Conservation (phyloP, 2,797 vertebrate species). For the Brotula barbata region DNA sequence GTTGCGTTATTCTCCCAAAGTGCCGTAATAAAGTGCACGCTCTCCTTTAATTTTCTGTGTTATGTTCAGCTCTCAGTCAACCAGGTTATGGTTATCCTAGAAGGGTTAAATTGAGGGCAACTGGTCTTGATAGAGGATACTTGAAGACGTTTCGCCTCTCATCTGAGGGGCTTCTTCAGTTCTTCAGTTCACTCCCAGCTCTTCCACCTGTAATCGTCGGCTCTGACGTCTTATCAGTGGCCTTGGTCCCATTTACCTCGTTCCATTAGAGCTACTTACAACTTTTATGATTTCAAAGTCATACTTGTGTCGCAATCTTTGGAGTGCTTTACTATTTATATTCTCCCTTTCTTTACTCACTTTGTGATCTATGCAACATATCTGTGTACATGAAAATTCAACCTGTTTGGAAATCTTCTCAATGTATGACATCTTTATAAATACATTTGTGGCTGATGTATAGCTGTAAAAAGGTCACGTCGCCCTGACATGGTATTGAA, state of each 20-base stretch:
- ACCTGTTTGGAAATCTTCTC: slow-evolving; percentile 18
- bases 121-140: too few relatives aligned
- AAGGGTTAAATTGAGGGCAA: too few relatives aligned
- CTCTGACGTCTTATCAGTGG: slow-evolving; percentile 16
- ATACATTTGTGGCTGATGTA: slow-evolving; percentile 13
- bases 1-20: background rate
- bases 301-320: slow-evolving; percentile 4
- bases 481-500: slow-evolving; percentile 26
- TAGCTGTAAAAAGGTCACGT: slow-evolving; percentile 42
- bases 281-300: too few relatives aligned
- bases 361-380: slow-evolving; percentile 18
- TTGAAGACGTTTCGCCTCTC: too few relatives aligned
- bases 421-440: slow-evolving; percentile 22
- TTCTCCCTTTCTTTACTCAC: slow-evolving; percentile 13
- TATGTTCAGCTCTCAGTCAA: too few relatives aligned
- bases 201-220: slow-evolving; percentile 13
- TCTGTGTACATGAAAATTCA: slow-evolving; percentile 31
- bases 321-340: background rate
- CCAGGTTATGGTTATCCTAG: too few relatives aligned
- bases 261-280: background rate
- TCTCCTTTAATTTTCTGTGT: too few relatives aligned
- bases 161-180: too few relatives aligned
- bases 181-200: too few relatives aligned
- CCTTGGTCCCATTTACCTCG: slow-evolving; percentile 16
- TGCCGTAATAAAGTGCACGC: background rate